Base-by-base conservation (phyloP, 1,140 invertebrate species). In the Drosophila subobscura region DNA sequence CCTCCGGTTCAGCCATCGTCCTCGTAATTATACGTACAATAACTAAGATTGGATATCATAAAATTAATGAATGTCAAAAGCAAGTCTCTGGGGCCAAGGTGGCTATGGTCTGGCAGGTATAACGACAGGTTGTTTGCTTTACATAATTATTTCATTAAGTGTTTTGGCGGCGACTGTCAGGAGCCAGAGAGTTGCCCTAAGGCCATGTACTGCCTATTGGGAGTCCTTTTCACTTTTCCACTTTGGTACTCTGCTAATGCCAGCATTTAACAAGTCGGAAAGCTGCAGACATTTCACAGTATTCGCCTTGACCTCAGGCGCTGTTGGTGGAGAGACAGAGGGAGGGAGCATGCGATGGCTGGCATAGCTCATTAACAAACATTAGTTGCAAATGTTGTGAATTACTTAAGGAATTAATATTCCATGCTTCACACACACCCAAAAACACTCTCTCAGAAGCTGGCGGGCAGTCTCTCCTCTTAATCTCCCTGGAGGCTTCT, bases 341-440 rank as follows among this genome's bases (percentile, higher is more conserved):
- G 3, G 23, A 20, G 12, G 10, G 47, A 2, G 14, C 7, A 58
- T 22, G 46, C n/a, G 52, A 46, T 55, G 16, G 16, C 44, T 51
- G 63, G 68, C 78, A 53, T 29, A 76, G 83, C 83, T 88, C 83
- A 88, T 88, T 88, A 88, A 88, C 84, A 88, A 88, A 88, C 83
- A 89, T 88, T 88, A 88, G 83, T 88, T 79, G 85, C 84, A 88
- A 88, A 88, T 88, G 83, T 79, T 88, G 83, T 88, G 83, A 88
- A 88, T 88, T 88, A 88, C 83, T 88, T 88, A 83, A 79, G 78
- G 78, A 89, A 88, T 88, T 88, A 88, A 88, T 88, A 88, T 88
- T 88, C 83, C 60, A 79, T 78, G 83, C 75, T 66, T 77, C 60
- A 77, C 81, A 86, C 81, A 77, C 52, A 51, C 60, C 47, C 51